phyloP scores from a whole-genome alignment of 1,140 invertebrate genomes.

The Antheraea mylitta region DNA sequence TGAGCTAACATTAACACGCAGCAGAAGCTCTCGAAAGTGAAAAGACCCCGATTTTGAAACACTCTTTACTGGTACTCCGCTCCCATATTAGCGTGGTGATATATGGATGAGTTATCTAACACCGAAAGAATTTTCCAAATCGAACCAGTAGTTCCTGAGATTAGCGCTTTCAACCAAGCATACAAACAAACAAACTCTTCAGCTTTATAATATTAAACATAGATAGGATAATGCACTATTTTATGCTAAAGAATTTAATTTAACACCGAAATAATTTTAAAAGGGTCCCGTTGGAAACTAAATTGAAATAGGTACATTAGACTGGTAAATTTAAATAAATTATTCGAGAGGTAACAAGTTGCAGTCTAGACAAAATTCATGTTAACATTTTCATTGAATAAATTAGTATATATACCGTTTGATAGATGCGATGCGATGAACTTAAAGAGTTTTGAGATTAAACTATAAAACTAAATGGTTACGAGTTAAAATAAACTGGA shows the following conservation, averaged over 20 bases:
- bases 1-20: no score
- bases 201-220: no score
- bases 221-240: background rate
- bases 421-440: background rate
- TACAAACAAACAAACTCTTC: no score
- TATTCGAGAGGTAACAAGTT: background rate
- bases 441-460: background rate
- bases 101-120: no score
- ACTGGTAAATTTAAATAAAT: background rate
- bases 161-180: no score
- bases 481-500: background rate
- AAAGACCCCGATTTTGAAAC: no score
- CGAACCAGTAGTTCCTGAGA: no score
- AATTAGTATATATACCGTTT: background rate
- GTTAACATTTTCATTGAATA: conserved; percentile 1
- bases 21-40: no score
- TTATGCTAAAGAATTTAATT: background rate
- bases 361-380: conserved; percentile 2
- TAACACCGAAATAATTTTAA: background rate
- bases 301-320: background rate
- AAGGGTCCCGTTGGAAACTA: background rate
- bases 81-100: no score
- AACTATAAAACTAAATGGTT: background rate
- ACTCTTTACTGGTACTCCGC: no score
- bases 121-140: no score